These are phyloP conservation scores for Branchellion lobata DNA, from an alignment of 2,888 invertebrate species.

Conservation along the genomic window DNA sequence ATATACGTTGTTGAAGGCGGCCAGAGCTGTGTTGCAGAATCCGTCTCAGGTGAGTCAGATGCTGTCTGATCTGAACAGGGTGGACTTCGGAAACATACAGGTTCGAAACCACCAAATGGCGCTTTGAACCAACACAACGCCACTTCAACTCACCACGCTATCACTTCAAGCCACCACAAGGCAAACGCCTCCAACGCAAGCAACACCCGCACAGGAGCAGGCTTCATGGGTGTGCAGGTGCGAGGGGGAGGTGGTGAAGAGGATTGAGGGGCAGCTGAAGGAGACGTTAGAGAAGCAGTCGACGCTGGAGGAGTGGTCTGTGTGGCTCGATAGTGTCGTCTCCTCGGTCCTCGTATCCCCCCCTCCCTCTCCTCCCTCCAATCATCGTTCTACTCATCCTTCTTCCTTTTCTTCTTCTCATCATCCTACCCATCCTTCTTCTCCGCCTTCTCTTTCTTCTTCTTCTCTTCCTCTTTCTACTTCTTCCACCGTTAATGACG, in stretches of 20 bases:
- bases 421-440: too few species aligned
- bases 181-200: not conserved
- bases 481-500: too few species aligned
- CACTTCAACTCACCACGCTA: too few species aligned
- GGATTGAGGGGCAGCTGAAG: constrained; percentile 41
- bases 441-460: too few species aligned
- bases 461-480: too few species aligned
- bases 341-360: constrained; percentile 27
- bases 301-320: constrained; percentile 43
- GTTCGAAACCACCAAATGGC: too few species aligned
- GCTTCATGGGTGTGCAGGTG: constrained; percentile 38
- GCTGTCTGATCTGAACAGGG: constrained; percentile 41
- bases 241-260: constrained; percentile 31
- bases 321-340: constrained; percentile 45
- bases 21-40: constrained; percentile 43
- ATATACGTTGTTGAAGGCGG: constrained; percentile 12
- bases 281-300: constrained; percentile 25
- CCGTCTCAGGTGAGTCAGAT: constrained; percentile 39
- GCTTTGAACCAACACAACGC: too few species aligned
- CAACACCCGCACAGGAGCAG: constrained; percentile 33
- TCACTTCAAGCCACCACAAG: not conserved
- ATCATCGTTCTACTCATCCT: too few species aligned
- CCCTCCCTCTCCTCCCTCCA: not conserved
- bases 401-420: too few species aligned
- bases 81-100: constrained; percentile 43